Percentiles rank a stretch among this genome's conserved stretches.
Conservation (phyloP, 1,140 invertebrate genomes). For the Trachymyrmex cornetzi region DNA sequence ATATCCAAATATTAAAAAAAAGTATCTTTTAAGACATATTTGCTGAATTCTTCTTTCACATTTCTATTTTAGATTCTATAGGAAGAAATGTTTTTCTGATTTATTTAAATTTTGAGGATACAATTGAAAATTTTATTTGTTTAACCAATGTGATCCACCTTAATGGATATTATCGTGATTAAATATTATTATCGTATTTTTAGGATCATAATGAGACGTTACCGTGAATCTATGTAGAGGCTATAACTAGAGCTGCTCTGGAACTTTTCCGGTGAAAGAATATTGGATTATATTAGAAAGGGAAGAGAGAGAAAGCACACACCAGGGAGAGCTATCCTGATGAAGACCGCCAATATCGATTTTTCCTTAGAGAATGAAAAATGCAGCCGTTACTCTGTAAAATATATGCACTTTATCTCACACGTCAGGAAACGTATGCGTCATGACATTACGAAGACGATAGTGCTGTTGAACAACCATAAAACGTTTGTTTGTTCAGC, state of each 20-base stretch:
- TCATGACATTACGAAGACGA: slow-evolving; percentile 50
- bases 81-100: neutral
- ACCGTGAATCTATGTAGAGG: slow-evolving; percentile 4
- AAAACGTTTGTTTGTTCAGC: slow-evolving; percentile 81
- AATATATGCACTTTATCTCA: slow-evolving; percentile 58
- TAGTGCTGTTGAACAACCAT: slow-evolving; percentile 64
- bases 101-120: neutral
- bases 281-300: slow-evolving; percentile 41
- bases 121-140: neutral
- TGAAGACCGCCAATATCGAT: slow-evolving; percentile 61
- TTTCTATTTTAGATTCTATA: neutral
- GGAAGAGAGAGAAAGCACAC: neutral
- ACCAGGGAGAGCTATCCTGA: slow-evolving; percentile 32
- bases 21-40: neutral
- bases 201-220: neutral
- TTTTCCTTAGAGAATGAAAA: slow-evolving; percentile 61
- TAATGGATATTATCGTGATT: neutral
- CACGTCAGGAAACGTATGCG: slow-evolving; percentile 21
- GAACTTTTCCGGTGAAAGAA: slow-evolving; percentile 6
- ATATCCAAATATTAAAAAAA: neutral
- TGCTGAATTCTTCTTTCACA: neutral
- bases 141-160: neutral
- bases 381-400: slow-evolving; percentile 43
- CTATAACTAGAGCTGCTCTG: slow-evolving; percentile 16
- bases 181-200: neutral